These are phyloP conservation scores for Drosophila greeni DNA, from an alignment of 2,888 invertebrate genomes.

Conservation along the genomic window DNA sequence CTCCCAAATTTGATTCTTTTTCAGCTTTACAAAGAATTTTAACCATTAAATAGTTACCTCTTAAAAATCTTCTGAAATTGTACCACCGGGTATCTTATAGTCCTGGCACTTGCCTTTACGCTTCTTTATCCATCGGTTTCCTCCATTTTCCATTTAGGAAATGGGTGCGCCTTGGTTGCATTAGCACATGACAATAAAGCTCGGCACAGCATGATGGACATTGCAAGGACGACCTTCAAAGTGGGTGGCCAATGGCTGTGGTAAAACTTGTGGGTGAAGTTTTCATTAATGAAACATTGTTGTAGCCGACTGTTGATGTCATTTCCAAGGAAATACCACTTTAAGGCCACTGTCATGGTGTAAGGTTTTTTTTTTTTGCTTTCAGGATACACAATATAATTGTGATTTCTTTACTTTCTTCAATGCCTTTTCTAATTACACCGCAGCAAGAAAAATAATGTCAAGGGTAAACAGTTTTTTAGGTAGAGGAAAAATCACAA, in stretches of 20 bases:
- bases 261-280: slow-evolving; percentile 18
- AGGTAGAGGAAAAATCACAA: slow-evolving; percentile 1
- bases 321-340: background rate
- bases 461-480: background rate
- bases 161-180: slow-evolving; percentile 40
- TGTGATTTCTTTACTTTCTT: background rate
- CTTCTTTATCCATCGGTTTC: slow-evolving; percentile 1
- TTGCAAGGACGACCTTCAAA: slow-evolving; percentile 40
- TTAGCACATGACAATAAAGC: slow-evolving; percentile 28
- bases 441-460: background rate
- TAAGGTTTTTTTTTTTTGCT: background rate
- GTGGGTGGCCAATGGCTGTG: slow-evolving; percentile 13
- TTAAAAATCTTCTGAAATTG: no score
- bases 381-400: background rate
- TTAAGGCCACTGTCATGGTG: background rate
- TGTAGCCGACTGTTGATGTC: slow-evolving; percentile 17
- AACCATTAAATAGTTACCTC: no score
- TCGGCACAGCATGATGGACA: slow-evolving; percentile 35
- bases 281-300: slow-evolving; percentile 27
- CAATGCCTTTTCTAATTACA: background rate
- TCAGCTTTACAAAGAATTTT: no score
- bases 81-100: background rate
- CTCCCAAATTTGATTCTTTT: background rate
- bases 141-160: slow-evolving; percentile 11
- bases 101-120: background rate